Evolutionary conservation across 2,797 vertebrate genomes (phyloP), one percentile per base, ranked within the genome.

Genomic region (Anguilla anguilla): DNA sequence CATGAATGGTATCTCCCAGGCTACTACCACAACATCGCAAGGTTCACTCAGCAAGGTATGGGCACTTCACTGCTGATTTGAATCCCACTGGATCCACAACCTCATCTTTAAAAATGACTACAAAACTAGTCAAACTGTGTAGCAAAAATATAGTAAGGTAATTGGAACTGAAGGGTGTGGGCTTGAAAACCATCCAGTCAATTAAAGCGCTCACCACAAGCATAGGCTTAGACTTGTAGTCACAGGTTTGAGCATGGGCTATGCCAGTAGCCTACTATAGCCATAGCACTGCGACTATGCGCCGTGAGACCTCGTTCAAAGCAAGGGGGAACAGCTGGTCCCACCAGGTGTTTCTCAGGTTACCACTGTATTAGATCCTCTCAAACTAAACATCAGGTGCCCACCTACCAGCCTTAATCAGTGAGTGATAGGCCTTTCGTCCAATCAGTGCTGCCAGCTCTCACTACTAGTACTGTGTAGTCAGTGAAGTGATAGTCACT

Each of bases 1-100:
- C 61, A 91, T 92, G 84, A 96, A 96, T 87, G 95, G 95, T 88
- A 90, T 89, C 6, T 92, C 92, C 86, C 95, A 93, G 90, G 86
- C 91, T 11, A 92, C 89, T 1, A 84, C 91, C 13, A 87, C 91
- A 61, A 86, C 89, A 82, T 92, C 90, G 6, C 22, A 88, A 77
- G 92, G 87, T 86, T 85, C 93, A 31, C 86, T 91, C 84, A 95
- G 92, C 88, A 95, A 93, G 88, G 94, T 95, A 83, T 89, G 88
- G 51, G 51, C 59, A 79, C 53, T 51, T 67, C 19, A 53, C 28
- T 19, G 15, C 31, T 46, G 11, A 19, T 39, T 4, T 25, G 22
- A 81, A 46, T 49, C 77, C 43, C 19, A 6, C 77, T 9, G 15
- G 19, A 49, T 81, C 39, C 77, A 51, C 31, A 81, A 46, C 7